Conservation (phyloP, 2,888 invertebrate species). For the Mesochorus sp. region DNA sequence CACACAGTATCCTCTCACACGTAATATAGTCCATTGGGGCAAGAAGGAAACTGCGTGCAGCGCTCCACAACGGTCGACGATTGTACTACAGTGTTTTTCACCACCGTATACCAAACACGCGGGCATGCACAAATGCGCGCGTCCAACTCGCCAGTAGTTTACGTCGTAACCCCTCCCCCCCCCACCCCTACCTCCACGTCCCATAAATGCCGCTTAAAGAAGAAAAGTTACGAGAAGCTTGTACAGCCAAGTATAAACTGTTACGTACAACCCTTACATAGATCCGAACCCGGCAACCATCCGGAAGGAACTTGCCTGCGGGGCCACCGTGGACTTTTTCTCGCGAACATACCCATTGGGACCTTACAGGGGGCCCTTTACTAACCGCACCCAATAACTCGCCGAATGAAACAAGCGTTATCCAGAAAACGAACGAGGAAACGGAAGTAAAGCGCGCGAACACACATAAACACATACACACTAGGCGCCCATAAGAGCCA, state of each 20-base stretch:
- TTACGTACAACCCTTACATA: constrained; percentile 26
- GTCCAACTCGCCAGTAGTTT: constrained; percentile 17
- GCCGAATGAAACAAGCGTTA: constrained; percentile 48
- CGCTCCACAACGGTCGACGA: constrained; percentile 12
- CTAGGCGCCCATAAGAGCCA: too few species aligned
- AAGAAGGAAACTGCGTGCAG: constrained; percentile 3
- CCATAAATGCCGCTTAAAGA: constrained; percentile 59
- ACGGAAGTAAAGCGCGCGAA: too few species aligned
- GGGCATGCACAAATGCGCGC: not conserved
- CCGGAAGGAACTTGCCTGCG: constrained; percentile 25
- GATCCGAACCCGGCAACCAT: not conserved
- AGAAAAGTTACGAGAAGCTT: constrained; percentile 53
- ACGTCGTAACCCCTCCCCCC: constrained; percentile 50
- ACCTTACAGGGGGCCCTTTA: not conserved
- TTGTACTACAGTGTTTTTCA: constrained; percentile 26
- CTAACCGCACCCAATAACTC: constrained; percentile 45
- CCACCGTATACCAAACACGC: not conserved
- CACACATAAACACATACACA: not conserved
- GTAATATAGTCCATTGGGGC: constrained; percentile 9
- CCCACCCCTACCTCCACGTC: too few species aligned
- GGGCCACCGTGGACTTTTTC: not conserved
- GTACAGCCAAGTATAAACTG: constrained; percentile 36
- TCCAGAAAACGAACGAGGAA: constrained; percentile 19
- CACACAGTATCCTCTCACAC: not conserved
- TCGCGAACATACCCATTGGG: constrained; percentile 30